Conservation (phyloP, 2,888 invertebrate genomes). For the Spialia ferax region DNA sequence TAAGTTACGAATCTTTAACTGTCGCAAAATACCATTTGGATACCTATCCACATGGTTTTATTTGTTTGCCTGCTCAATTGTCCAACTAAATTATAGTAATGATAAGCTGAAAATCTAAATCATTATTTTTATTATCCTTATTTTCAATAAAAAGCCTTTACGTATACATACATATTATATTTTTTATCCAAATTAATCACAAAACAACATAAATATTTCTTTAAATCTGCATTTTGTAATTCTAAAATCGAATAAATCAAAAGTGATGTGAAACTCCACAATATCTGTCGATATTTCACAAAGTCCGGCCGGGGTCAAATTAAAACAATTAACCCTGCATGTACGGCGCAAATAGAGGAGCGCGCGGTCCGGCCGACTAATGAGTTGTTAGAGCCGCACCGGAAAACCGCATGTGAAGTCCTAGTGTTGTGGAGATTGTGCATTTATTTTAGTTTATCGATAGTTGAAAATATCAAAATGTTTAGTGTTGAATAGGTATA, state of each 20-base stretch:
- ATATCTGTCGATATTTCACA: slow-evolving; percentile 35
- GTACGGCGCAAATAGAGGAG: slow-evolving; percentile 67
- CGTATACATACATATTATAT: no score
- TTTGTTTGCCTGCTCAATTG: no score
- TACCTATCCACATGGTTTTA: no score
- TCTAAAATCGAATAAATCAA: not conserved
- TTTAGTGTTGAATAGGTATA: no score
- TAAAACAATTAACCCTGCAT: slow-evolving; percentile 74
- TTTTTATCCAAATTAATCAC: no score
- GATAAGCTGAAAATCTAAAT: no score
- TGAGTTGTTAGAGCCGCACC: slow-evolving; percentile 73
- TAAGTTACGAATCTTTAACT: no score
- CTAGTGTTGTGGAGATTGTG: slow-evolving; percentile 52
- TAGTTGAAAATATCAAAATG: not conserved
- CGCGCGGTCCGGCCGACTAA: slow-evolving; percentile 63
- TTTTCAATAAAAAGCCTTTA: no score
- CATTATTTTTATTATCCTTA: no score
- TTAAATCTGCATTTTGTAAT: not conserved
- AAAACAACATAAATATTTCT: not conserved
- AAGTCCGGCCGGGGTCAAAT: slow-evolving; percentile 56
- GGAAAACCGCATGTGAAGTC: slow-evolving; percentile 68
- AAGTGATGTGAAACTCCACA: not conserved
- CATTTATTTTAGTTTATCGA: not conserved
- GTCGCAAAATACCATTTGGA: no score
- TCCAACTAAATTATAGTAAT: no score